Evolutionary conservation across 2,888 invertebrate genomes (phyloP), one percentile per base, ranked within the genome.

Genomic region (Platypus cylindrus): DNA sequence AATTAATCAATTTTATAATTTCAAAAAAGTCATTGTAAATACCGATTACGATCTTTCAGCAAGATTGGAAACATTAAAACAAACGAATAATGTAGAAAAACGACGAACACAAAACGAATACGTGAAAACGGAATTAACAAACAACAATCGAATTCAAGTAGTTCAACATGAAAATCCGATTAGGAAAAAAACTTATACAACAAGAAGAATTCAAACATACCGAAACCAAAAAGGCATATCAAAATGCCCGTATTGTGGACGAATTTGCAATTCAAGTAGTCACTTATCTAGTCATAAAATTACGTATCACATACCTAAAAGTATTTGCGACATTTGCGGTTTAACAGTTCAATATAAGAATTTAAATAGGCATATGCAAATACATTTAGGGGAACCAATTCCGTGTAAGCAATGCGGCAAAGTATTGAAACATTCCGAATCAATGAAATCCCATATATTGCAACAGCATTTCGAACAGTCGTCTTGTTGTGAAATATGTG

Each of bases 281-380:
- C 34, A 36, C 18, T 16, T 44, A 5, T 40, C 40, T 4, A 51
- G 49, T 32, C 55, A 56, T 36, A 30, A 17, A 14, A 44, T 51
- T 18, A 50, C 40, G 7, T 30, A 38, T 25, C 55, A 56, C 40
- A 42, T 43, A 24, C 38, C 44, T 3, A 48, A 46, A 22, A 53
- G 52, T 3, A 46, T 56, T 13, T 58, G 58, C 36, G 56, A 49
- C 30, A 51, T 56, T 32, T 58, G 58, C 38, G 58, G 58, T 1
- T 47, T 49, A 36, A 37, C 47, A 29, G 46, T 57, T 17, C 37
- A 55, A 32, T 30, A 35, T 9, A 40, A 43, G 13, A 43, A 43
- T 20, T 30, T 43, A 18, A 43, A 16, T 17, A 43, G 40, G 27
- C 43, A 43, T 30, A 48, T 58, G 16, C 45, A 45, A 36, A 34